Conservation (phyloP, 1,140 invertebrate genomes). For the Telenomus remus region DNA sequence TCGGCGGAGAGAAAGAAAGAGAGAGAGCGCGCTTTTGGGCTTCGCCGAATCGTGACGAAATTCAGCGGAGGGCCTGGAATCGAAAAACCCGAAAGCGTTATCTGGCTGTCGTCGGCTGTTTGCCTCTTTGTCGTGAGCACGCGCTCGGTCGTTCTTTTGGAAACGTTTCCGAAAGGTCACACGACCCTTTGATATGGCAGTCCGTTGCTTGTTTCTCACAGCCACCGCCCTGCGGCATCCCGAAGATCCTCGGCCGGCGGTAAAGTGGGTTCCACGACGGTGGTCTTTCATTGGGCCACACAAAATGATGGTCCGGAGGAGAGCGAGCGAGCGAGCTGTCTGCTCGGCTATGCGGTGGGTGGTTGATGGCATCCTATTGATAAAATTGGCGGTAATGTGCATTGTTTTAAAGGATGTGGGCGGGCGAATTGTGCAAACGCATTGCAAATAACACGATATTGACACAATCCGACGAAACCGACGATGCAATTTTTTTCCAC, state of each 20-base stretch:
- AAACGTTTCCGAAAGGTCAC: constrained; percentile 59
- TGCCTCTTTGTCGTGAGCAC: constrained; percentile 26
- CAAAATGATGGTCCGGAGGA: constrained; percentile 66
- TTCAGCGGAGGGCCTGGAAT: constrained; percentile 41
- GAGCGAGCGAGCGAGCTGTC: constrained; percentile 56
- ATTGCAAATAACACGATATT: constrained; percentile 59
- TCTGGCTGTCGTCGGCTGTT: constrained; percentile 29
- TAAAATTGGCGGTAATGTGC: constrained; percentile 58
- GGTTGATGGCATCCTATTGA: constrained; percentile 59
- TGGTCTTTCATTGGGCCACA: constrained; percentile 67
- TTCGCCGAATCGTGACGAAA: constrained; percentile 63
- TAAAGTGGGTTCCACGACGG: constrained; percentile 68
- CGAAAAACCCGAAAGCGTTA: constrained; percentile 19
- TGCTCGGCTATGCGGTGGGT: constrained; percentile 60
- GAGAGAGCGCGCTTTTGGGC: constrained; percentile 22
- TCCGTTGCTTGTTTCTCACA: constrained; percentile 62
- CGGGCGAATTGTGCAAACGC: constrained; percentile 55
- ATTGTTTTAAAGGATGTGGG: constrained; percentile 60
- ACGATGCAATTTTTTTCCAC: constrained; percentile 55
- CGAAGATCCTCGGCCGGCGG: constrained; percentile 59
- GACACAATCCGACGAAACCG: constrained; percentile 49
- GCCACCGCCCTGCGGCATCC: constrained; percentile 60
- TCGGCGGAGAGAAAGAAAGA: constrained; percentile 8
- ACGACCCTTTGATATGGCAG: constrained; percentile 61
- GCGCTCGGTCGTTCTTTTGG: constrained; percentile 38